Base-by-base conservation (phyloP, 1,140 invertebrate species). In the Tyrophagus putrescentiae region DNA sequence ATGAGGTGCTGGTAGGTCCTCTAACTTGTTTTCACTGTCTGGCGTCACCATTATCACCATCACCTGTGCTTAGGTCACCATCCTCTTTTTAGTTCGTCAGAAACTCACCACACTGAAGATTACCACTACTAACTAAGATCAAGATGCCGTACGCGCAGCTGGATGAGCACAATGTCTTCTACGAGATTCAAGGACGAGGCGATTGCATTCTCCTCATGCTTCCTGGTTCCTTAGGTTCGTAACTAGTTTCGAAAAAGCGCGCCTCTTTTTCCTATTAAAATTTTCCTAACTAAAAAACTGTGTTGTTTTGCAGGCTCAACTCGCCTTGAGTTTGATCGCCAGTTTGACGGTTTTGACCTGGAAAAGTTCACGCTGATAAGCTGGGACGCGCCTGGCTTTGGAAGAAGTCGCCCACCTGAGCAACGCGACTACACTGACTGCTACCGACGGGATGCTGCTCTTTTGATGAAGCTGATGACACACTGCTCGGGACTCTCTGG, bases 101-200 rank as follows among this genome's bases (percentile, higher is more conserved):
- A 13, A n/a, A 13, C n/a, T n/a, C 11, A 39, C 36, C 11, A 39
- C 11, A 13, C n/a, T 39, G 36, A 39, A 39, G 36, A 39, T 13
- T 13, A 39, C 11, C 11, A 39, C 11, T 39, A 39, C 11, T 39
- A 39, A 39, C n/a, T 39, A 39, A 39, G 11, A 42, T 42, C 41
- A 42, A 42, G 25, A 54, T 54, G 52, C 52, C 52, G 27, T 54
- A 27, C 52, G 25, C 31, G 27, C 73, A 78, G 62, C 76, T 84
- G 0, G 74, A 77, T 59, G 75, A 77, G 13, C 64, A 71, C 23
- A 71, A 78, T 54, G 78, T 83, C 27, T 85, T 87, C 70, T 86
- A 84, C 73, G 72, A 84, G 3, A 80, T 78, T 70, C 75, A 78
- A 23, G 61, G 61, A 48, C 36, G 42, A n/a, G 61, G 61, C 18